Conservation (phyloP, 2,113 vertebrate species). For the Anas platyrhynchos region DNA sequence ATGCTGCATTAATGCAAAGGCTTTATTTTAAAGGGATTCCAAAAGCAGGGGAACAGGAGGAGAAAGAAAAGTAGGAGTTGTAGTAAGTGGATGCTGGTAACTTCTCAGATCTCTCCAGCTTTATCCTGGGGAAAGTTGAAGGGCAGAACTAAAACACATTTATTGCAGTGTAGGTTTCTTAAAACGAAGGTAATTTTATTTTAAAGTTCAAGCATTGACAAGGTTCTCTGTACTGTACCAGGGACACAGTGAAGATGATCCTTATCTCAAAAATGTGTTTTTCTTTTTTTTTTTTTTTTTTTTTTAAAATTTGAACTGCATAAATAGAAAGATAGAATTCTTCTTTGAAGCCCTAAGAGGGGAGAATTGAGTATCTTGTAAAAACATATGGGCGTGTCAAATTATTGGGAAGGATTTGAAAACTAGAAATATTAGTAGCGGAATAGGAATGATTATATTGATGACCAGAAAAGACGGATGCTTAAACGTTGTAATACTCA, state of each 20-base stretch:
- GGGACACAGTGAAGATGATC: not conserved
- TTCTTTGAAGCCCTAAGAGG: not conserved
- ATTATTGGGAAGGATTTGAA: not conserved
- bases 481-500: not conserved
- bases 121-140: not conserved
- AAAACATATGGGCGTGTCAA: not conserved
- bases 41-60: accelerated
- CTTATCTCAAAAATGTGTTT: not conserved
- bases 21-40: not conserved
- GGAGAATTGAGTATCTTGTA: not conserved
- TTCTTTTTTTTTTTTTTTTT: not conserved
- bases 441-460: not conserved
- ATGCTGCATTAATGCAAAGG: not conserved
- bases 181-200: not conserved
- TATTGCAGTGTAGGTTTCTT: not conserved
- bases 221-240: not conserved
- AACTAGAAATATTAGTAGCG: not conserved
- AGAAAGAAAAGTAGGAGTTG: not conserved
- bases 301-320: not conserved
- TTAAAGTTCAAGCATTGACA: not conserved
- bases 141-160: not conserved
- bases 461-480: not conserved
- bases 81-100: not conserved
- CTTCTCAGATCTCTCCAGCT: not conserved
- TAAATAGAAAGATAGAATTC: not conserved